phyloP scores from a whole-genome alignment of 2,888 invertebrate genomes.

The Malachius bipustulatus region DNA sequence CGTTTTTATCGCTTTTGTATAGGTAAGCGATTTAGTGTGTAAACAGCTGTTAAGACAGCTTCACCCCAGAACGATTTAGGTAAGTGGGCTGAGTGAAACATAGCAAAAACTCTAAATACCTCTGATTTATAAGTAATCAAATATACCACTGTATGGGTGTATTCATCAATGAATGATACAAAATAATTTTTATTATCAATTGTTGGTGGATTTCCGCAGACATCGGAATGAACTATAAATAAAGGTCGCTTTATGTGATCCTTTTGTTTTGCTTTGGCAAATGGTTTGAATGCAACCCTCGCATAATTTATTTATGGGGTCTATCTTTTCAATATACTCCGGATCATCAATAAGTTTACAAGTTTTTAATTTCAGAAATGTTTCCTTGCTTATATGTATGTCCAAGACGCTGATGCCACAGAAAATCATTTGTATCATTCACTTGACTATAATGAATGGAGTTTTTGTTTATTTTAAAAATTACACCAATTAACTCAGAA shows the following conservation, averaged over 20 bases:
- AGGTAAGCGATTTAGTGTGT: constrained; percentile 27
- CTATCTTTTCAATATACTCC: background rate
- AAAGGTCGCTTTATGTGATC: too few species aligned
- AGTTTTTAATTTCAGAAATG: constrained; percentile 7
- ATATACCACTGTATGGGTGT: background rate
- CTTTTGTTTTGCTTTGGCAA: background rate
- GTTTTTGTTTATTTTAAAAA: too few species aligned
- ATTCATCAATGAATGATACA: background rate
- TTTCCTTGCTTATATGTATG: constrained; percentile 11
- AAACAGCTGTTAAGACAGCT: constrained; percentile 25
- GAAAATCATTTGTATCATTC: too few species aligned
- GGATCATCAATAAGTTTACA: background rate
- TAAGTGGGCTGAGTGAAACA: constrained; percentile 25
- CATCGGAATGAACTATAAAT: constrained; percentile 1
- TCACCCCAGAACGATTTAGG: constrained; percentile 4
- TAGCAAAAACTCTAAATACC: constrained; percentile 15
- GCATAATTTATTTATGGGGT: constrained; percentile 4
- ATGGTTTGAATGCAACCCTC: background rate
- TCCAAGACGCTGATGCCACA: constrained; percentile 12
- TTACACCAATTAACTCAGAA: too few species aligned
- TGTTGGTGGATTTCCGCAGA: background rate
- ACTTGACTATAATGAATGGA: too few species aligned
- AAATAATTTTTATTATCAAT: background rate
- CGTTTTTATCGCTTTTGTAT: constrained; percentile 23
- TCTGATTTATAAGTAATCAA: too few species aligned